These are phyloP conservation scores for Phataginus tricuspis DNA, from an alignment of 2,797 vertebrate species.

Conservation along the genomic window DNA sequence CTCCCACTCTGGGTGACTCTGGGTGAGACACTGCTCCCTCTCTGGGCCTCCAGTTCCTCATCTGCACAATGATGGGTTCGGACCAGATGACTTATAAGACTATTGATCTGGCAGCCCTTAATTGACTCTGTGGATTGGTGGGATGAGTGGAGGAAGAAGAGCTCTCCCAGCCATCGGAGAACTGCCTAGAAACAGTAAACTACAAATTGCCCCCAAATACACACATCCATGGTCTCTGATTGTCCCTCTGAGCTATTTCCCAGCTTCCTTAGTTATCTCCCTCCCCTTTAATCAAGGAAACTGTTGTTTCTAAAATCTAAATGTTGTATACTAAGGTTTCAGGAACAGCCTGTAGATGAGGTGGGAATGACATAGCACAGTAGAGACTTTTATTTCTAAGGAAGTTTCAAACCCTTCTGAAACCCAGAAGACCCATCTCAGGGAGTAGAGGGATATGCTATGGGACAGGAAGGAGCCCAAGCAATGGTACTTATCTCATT, in stretches of 20 bases:
- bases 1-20: not conserved
- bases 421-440: not conserved
- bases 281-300: not conserved
- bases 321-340: not conserved
- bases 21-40: not conserved
- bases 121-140: not conserved
- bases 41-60: not conserved
- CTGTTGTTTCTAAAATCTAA: not conserved
- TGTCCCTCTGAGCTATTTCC: slow-evolving; percentile 1
- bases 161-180: not conserved
- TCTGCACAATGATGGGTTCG: not conserved
- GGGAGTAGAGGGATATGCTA: not conserved
- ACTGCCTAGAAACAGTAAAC: not conserved
- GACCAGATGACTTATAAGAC: not conserved
- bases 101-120: not conserved
- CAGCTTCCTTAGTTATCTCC: not conserved
- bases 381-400: not conserved
- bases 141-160: not conserved
- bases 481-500: not conserved
- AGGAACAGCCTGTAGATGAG: not conserved
- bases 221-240: not conserved
- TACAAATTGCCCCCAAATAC: not conserved
- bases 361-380: not conserved
- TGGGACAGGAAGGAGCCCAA: not conserved
- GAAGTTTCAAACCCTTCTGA: not conserved